Evolutionary conservation across 2,113 vertebrate species (phyloP).

Genomic region (Rhynchomys soricoides): DNA sequence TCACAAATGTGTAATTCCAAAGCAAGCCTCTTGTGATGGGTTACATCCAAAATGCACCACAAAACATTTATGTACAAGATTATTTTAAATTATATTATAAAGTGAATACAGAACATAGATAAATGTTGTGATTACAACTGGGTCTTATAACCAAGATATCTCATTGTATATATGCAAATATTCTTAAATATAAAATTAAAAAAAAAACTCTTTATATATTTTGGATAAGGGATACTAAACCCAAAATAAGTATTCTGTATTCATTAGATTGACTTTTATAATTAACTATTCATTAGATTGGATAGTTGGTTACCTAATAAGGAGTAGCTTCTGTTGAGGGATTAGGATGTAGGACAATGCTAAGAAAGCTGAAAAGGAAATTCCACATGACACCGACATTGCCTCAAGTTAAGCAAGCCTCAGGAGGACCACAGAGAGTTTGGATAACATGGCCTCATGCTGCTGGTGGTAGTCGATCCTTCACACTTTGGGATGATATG

Average conservation of each 20-base stretch:
- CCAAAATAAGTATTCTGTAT: background rate
- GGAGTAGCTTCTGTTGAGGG: background rate
- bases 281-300: background rate
- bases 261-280: background rate
- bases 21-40: background rate
- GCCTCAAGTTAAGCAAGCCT: background rate
- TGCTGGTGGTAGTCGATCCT: background rate
- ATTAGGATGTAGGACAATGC: background rate
- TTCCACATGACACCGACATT: background rate
- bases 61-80: background rate
- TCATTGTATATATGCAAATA: background rate
- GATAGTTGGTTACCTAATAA: background rate
- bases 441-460: background rate
- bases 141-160: background rate
- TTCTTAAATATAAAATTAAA: background rate
- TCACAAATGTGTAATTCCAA: background rate
- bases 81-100: background rate
- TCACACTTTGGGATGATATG: background rate
- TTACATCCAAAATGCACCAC: background rate
- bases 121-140: background rate
- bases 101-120: background rate
- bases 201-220: background rate
- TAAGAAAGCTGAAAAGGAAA: background rate
- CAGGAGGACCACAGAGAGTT: background rate
- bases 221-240: background rate